phyloP scores from a whole-genome alignment of 2,797 vertebrate species.

The Phoeniculus purpureus region DNA sequence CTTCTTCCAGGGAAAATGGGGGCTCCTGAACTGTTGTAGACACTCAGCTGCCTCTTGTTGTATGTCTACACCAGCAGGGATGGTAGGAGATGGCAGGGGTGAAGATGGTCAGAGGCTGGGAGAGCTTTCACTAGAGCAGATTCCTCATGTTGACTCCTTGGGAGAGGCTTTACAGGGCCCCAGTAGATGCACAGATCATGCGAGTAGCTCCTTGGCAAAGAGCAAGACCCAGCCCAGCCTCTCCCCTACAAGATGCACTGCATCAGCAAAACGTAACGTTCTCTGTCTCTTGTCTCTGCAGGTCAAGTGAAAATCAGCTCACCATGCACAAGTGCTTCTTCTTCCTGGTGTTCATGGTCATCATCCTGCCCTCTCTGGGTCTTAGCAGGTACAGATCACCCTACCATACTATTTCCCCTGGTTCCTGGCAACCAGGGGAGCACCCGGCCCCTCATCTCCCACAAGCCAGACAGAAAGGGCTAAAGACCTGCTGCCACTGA shows the following conservation, averaged over 20 bases:
- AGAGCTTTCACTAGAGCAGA: background rate
- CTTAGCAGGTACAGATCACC: constrained; percentile 86
- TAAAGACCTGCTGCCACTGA: fast-evolving
- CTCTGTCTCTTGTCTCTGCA: constrained; percentile 62
- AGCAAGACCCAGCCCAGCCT: background rate
- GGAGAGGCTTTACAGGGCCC: background rate
- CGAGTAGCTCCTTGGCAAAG: background rate
- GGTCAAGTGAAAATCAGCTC: constrained; percentile 90
- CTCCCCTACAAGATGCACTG: background rate
- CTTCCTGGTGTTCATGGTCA: constrained; percentile 95
- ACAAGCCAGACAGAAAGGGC: background rate
- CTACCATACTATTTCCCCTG: background rate
- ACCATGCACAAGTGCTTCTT: constrained; percentile 97
- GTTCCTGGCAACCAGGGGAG: fast-evolving
- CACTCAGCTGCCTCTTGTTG: background rate
- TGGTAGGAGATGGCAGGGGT: background rate
- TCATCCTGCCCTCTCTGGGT: constrained; percentile 94
- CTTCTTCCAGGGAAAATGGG: fast-evolving
- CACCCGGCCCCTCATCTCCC: fast-evolving
- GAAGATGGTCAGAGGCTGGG: background rate
- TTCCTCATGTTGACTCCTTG: background rate
- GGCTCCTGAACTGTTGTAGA: background rate
- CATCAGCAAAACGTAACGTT: background rate
- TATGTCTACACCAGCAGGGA: background rate
- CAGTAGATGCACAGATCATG: background rate